These are phyloP conservation scores for Neotoxoptera formosana DNA, from an alignment of 1,140 invertebrate species.

Conservation along the genomic window DNA sequence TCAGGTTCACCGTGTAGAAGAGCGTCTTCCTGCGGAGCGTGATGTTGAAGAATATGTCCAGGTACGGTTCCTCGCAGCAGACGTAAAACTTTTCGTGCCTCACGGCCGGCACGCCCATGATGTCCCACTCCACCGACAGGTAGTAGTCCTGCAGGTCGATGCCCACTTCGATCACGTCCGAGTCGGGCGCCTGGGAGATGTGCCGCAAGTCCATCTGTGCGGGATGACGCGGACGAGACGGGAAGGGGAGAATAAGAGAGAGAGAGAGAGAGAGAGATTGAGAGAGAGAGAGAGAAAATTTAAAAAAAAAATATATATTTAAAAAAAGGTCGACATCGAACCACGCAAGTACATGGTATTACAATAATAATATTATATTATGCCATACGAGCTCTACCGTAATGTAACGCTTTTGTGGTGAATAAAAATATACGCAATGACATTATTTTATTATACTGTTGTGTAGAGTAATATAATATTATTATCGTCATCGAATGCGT, in stretches of 20 bases:
- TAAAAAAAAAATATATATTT: background rate
- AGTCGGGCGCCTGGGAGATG: slow-evolving; percentile 81
- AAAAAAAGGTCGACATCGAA: background rate
- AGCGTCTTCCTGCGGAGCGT: slow-evolving; percentile 94
- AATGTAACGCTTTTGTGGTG: background rate
- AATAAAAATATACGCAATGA: background rate
- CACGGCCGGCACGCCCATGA: slow-evolving; percentile 89
- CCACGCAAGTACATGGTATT: background rate
- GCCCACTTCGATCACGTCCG: slow-evolving; percentile 84
- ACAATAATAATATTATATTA: background rate
- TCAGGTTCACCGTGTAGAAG: slow-evolving; percentile 95
- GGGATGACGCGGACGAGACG: slow-evolving; percentile 5
- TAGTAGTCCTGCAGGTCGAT: slow-evolving; percentile 95
- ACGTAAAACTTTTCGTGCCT: slow-evolving; percentile 90
- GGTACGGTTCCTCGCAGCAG: slow-evolving; percentile 87
- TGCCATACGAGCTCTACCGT: background rate
- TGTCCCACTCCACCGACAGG: slow-evolving; percentile 97
- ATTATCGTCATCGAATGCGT: background rate
- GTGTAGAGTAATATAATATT: background rate
- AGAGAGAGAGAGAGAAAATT: background rate
- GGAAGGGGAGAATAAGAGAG: background rate
- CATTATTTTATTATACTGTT: background rate
- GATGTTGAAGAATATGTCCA: slow-evolving; percentile 97
- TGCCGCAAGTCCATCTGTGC: slow-evolving; percentile 91
- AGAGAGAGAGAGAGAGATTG: background rate